phyloP scores from a whole-genome alignment of 2,888 invertebrate genomes.

The Drosophila demipolita region DNA sequence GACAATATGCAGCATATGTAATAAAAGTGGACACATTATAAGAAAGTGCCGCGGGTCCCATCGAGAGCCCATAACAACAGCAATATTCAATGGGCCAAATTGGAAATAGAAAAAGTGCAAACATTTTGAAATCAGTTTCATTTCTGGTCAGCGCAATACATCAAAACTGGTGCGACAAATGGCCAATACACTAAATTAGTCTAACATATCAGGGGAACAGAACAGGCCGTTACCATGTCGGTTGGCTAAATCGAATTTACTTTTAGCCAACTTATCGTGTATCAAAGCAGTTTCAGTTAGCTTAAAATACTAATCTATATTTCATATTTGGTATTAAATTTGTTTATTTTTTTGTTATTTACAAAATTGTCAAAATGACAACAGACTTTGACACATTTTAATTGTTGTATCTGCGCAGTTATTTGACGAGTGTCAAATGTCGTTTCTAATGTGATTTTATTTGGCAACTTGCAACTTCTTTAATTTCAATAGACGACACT shows the following conservation, averaged over 20 bases:
- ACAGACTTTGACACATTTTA: too few species aligned
- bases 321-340: too few species aligned
- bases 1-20: conserved; percentile 75
- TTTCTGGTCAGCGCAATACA: conserved; percentile 4
- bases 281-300: too few species aligned
- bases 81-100: conserved; percentile 34
- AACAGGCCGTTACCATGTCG: neutral
- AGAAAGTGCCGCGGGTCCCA: conserved; percentile 62
- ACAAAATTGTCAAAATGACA: too few species aligned
- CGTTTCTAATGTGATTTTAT: neutral
- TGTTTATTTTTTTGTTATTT: too few species aligned
- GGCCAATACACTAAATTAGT: neutral
- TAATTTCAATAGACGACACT: neutral
- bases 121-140: conserved; percentile 19
- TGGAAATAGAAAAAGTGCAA: neutral
- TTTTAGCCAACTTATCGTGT: neutral
- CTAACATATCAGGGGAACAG: neutral
- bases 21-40: conserved; percentile 72
- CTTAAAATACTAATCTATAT: too few species aligned
- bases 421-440: neutral
- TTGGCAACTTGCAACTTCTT: neutral
- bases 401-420: too few species aligned
- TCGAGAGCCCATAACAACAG: conserved; percentile 32
- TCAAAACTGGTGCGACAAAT: neutral
- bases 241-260: neutral